phyloP scores from a whole-genome alignment of 2,113 vertebrate genomes.

The Spermophilus dauricus region DNA sequence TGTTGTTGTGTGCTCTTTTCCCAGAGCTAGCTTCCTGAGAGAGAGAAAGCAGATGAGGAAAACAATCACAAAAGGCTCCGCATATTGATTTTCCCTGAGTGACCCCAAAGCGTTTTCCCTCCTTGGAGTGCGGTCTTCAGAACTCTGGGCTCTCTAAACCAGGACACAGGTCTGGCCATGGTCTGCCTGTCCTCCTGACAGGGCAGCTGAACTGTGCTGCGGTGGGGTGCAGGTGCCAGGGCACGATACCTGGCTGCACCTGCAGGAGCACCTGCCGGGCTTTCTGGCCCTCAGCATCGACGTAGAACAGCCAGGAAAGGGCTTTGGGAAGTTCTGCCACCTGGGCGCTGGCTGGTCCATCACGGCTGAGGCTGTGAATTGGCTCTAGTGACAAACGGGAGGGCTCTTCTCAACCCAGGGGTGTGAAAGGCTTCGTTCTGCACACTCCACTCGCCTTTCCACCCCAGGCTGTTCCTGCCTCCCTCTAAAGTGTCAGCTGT shows the following conservation, averaged over 20 bases:
- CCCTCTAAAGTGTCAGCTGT: no score
- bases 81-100: not conserved
- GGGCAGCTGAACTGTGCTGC: not conserved
- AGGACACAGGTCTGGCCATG: not conserved
- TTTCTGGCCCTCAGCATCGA: not conserved
- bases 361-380: no score
- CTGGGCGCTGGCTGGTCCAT: not conserved
- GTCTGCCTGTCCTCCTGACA: not conserved
- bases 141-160: not conserved
- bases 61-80: not conserved
- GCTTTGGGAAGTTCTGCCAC: not conserved
- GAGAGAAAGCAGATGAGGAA: constrained; percentile 25
- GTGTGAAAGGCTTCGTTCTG: not conserved
- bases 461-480: not conserved
- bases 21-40: not conserved
- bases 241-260: not conserved
- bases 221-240: not conserved
- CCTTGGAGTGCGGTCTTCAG: not conserved
- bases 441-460: rapidly evolving
- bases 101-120: not conserved
- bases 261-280: not conserved
- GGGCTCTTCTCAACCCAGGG: no score
- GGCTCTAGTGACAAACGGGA: no score
- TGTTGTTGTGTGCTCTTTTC: no score
- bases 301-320: not conserved